These are phyloP conservation scores for Bradypodion ventrale DNA, from an alignment of 2,797 vertebrate genomes.

Conservation along the genomic window DNA sequence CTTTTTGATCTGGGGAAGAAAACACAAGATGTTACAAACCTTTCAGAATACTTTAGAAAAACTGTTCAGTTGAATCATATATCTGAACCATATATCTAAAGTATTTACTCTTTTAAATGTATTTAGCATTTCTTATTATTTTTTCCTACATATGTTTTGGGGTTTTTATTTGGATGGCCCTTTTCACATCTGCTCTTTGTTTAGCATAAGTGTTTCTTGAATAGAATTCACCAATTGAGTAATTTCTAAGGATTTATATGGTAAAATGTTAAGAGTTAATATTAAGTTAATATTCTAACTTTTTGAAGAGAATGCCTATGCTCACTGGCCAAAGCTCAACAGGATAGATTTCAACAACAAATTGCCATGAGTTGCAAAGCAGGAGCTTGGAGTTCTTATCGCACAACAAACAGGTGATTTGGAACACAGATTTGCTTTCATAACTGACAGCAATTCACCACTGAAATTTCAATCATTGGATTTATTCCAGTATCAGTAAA, in stretches of 20 bases:
- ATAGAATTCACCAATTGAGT: not conserved
- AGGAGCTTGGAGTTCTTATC: not conserved
- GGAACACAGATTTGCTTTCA: too few species aligned
- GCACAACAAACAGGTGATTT: not conserved
- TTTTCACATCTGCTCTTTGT: not conserved
- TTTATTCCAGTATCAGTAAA: too few species aligned
- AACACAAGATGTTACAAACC: not conserved
- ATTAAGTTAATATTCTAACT: not conserved
- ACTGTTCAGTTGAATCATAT: not conserved
- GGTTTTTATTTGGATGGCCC: too few species aligned
- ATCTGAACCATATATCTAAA: not conserved
- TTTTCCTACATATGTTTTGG: not conserved
- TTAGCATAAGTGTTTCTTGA: not conserved
- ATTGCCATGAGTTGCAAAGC: not conserved
- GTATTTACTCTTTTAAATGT: conserved; percentile 4
- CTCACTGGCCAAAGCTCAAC: too few species aligned
- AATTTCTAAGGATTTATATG: not conserved
- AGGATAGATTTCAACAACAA: too few species aligned
- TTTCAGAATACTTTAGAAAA: not conserved
- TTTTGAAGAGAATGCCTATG: not conserved
- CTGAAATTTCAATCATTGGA: too few species aligned
- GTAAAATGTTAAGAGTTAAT: not conserved
- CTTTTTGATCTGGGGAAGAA: conserved; percentile 56
- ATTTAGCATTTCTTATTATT: not conserved
- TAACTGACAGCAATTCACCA: too few species aligned